Percentiles rank a stretch among this genome's conserved stretches.
Evolutionary conservation across 2,797 vertebrate species (phyloP).

Genomic region (Phataginus tetradactyla): DNA sequence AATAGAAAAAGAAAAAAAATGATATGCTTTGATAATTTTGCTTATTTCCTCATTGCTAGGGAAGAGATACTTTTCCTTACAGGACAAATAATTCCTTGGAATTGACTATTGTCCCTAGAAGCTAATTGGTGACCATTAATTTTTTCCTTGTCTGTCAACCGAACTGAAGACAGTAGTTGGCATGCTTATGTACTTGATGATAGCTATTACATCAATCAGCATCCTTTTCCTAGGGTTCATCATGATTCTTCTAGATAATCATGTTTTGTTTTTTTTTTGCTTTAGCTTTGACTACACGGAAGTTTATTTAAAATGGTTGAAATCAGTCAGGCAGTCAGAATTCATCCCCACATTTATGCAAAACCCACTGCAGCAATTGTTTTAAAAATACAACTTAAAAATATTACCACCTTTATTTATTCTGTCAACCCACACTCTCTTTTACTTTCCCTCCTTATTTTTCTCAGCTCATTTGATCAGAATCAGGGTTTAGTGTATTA

Average conservation of each 20-base stretch:
- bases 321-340: conserved; percentile 45
- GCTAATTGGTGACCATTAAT: conserved; percentile 45
- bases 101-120: conserved; percentile 61
- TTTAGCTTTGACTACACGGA: conserved; percentile 8
- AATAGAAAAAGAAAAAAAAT: conserved; percentile 46
- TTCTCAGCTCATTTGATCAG: neutral
- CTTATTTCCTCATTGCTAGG: conserved; percentile 24
- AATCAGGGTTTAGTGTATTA: neutral
- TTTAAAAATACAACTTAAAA: conserved; percentile 42
- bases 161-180: conserved; percentile 67
- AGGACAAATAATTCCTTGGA: conserved; percentile 42
- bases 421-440: neutral
- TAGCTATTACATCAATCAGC: conserved; percentile 64
- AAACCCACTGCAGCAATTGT: conserved; percentile 7
- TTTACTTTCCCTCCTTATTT: neutral
- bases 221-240: conserved; percentile 46
- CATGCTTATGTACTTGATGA: conserved; percentile 59
- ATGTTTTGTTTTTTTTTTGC: conserved; percentile 42
- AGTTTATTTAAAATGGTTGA: conserved; percentile 60
- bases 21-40: conserved; percentile 15
- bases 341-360: conserved; percentile 23
- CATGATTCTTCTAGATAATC: conserved; percentile 58
- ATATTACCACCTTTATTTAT: conserved; percentile 6
- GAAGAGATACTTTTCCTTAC: conserved; percentile 19
- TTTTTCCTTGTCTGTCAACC: conserved; percentile 49